Percentiles rank a stretch among this genome's conserved stretches.
These are phyloP conservation scores for Alces alces DNA, from an alignment of 2,113 vertebrate genomes.

Conservation along the genomic window DNA sequence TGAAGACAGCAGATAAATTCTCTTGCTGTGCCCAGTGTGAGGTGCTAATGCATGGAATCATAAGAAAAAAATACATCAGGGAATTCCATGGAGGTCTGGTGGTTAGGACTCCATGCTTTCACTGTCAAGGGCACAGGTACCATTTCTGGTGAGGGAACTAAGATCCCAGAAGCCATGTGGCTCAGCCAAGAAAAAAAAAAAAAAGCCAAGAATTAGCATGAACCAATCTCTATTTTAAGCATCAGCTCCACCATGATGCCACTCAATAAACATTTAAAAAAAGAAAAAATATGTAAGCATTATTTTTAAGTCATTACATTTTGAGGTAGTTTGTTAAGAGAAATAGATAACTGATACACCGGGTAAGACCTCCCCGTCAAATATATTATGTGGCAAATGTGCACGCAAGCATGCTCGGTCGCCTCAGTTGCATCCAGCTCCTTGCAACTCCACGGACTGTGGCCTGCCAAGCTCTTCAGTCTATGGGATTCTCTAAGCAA, in stretches of 20 bases:
- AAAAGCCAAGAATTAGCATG: not conserved
- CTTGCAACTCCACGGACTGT: not conserved
- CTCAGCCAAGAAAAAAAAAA: not conserved
- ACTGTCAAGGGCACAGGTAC: not conserved
- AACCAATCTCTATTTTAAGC: not conserved
- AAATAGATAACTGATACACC: not conserved
- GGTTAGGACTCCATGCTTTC: not conserved
- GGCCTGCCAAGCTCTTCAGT: not conserved
- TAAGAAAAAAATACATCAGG: not conserved
- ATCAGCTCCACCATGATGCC: not conserved
- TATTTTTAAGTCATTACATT: conserved; percentile 10
- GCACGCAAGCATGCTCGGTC: not conserved
- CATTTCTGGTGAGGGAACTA: not conserved
- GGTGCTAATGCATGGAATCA: not conserved
- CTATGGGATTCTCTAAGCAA: not conserved
- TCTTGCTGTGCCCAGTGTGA: not conserved
- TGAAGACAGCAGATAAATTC: not conserved
- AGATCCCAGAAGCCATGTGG: not conserved
- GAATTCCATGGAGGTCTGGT: not conserved
- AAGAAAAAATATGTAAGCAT: not conserved
- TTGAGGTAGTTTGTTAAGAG: not conserved
- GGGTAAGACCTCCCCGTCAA: not conserved
- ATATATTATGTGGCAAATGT: not conserved
- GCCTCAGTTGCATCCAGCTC: not conserved
- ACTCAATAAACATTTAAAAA: not conserved